Evolutionary conservation across 2,113 vertebrate species (phyloP).

Genomic region (Rhipidura dahli): DNA sequence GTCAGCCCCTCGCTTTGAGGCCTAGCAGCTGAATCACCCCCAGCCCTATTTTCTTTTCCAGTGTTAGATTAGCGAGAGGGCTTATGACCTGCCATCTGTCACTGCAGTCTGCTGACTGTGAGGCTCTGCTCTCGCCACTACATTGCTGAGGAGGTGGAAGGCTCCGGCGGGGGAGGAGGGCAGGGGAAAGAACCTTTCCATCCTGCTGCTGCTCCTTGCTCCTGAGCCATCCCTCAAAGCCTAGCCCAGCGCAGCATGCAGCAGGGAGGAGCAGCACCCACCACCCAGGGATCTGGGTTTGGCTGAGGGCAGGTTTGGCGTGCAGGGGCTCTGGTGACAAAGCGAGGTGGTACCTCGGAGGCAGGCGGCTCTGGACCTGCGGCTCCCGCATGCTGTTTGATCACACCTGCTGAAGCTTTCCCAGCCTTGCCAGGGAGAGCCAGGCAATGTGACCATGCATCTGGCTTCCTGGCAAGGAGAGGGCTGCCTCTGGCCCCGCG

Average conservation of each 20-base stretch:
- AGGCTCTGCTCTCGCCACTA: slow-evolving; percentile 38
- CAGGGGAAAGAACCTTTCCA: background rate
- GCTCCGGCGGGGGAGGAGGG: background rate
- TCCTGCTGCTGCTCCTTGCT: slow-evolving; percentile 27
- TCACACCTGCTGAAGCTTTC: slow-evolving; percentile 72
- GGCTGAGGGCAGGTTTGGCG: rapidly evolving
- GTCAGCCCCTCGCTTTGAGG: slow-evolving; percentile 41
- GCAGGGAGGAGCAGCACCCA: background rate
- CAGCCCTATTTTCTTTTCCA: slow-evolving; percentile 65
- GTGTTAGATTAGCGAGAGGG: slow-evolving; percentile 66
- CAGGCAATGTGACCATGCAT: slow-evolving; percentile 69
- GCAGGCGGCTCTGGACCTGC: slow-evolving; percentile 40
- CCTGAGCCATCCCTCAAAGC: background rate
- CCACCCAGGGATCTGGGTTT: rapidly evolving
- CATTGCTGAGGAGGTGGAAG: slow-evolving; percentile 67
- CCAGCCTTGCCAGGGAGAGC: slow-evolving; percentile 62
- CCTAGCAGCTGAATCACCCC: slow-evolving; percentile 61
- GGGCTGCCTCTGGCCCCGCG: background rate
- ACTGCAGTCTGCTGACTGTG: slow-evolving; percentile 58
- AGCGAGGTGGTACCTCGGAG: background rate
- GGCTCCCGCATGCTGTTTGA: slow-evolving; percentile 56
- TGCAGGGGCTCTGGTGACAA: background rate
- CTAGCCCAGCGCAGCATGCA: rapidly evolving
- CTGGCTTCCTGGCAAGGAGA: slow-evolving; percentile 69
- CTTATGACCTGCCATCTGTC: slow-evolving; percentile 71